Evolutionary conservation across 2,797 vertebrate genomes (phyloP).

Genomic region (Hippoglossus hippoglossus): DNA sequence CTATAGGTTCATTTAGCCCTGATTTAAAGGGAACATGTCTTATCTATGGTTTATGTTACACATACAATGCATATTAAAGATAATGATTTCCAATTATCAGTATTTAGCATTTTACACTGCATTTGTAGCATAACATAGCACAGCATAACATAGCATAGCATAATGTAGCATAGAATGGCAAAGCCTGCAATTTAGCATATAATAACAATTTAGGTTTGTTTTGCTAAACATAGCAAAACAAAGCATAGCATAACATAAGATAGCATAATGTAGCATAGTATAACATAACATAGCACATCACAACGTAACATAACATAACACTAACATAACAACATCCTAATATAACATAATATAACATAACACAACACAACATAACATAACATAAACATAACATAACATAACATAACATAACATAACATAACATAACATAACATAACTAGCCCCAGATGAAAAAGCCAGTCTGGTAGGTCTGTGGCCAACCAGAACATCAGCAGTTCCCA

Average conservation of each 20-base stretch:
- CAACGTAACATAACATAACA: neutral
- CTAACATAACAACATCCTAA: neutral
- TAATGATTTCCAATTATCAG: neutral
- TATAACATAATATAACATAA: no score
- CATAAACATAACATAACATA: neutral
- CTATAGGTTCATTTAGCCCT: neutral
- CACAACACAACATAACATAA: neutral
- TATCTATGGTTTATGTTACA: slow-evolving; percentile 44
- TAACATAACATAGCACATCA: no score
- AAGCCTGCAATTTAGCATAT: no score
- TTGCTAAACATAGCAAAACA: no score
- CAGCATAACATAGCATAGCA: no score
- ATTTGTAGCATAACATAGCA: slow-evolving; percentile 1
- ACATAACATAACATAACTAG: neutral
- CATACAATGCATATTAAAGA: slow-evolving; percentile 24
- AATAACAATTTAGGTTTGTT: no score
- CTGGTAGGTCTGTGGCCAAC: slow-evolving; percentile 70
- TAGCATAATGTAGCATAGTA: no score
- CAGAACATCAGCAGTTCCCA: slow-evolving; percentile 76
- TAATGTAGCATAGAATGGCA: no score
- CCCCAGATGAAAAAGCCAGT: slow-evolving; percentile 51
- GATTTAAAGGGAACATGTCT: neutral
- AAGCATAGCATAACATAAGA: neutral
- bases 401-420: no score
- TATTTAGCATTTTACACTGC: neutral